Evolutionary conservation across 1,140 invertebrate genomes (phyloP), one percentile per base, ranked within the genome.

Genomic region (Tyrophagus putrescentiae): DNA sequence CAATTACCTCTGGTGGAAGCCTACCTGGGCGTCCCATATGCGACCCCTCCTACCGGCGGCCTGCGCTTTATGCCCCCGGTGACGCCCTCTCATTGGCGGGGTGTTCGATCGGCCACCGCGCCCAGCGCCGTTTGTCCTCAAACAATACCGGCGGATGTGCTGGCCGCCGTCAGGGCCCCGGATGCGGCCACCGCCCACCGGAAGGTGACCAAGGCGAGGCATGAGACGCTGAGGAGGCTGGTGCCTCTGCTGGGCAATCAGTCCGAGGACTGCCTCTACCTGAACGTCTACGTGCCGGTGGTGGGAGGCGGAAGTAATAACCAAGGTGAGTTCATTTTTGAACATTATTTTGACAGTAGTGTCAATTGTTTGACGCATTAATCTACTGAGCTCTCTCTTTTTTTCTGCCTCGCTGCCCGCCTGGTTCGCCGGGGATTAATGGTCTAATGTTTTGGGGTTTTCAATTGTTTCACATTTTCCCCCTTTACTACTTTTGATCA

Each of bases 241-340:
- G 69, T 83, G 52, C 80, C 82, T 0, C 82, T 70, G 67, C 73
- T 94, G 27, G 76, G 73, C 52, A 80, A 93, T 70, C 89, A 95
- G 73, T 85, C 79, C 53, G 91, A 95, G 74, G 89, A 96, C 72
- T 96, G 91, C 69, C 73, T 95, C 7, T 90, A 89, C 70, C 76
- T 96, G 52, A 95, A 95, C 71, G 82, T 96, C 60, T 95, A 91
- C 69, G 80, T 86, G n/a, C 90, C 91, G 60, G 27, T 53, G 57
- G 23, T 62, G 45, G n/a, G n/a, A n/a, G n/a, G n/a, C n/a, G n/a
- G n/a, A n/a, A n/a, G n/a, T n/a, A n/a, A n/a, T n/a, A n/a, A n/a
- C n/a, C n/a, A n/a, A n/a, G n/a, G n/a, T n/a, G n/a, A n/a, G n/a
- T n/a, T n/a, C n/a, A n/a, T n/a, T n/a, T n/a, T n/a, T n/a, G n/a